These are phyloP conservation scores for Archips xylosteana DNA, from an alignment of 2,888 invertebrate genomes.

Conservation along the genomic window DNA sequence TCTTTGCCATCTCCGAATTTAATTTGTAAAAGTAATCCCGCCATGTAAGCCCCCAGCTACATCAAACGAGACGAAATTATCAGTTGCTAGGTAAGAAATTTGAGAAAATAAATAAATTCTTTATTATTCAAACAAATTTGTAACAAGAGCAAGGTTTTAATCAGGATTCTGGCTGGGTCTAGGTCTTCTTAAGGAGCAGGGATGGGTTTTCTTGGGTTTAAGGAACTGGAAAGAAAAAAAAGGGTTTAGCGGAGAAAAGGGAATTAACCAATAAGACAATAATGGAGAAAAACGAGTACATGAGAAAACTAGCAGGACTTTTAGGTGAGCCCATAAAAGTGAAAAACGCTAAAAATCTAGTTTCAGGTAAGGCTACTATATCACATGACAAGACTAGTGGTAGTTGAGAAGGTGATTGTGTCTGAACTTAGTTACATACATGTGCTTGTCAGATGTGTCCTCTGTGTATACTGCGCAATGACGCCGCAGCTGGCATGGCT, in stretches of 20 bases:
- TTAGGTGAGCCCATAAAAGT: no score
- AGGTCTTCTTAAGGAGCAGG: slow-evolving; percentile 18
- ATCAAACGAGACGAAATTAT: slow-evolving; percentile 12
- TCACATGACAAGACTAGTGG: no score
- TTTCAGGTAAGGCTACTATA: no score
- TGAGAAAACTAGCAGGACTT: no score
- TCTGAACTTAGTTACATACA: no score
- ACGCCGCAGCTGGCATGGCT: no score
- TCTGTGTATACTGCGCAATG: no score
- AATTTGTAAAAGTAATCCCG: slow-evolving; percentile 24
- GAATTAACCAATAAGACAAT: neutral
- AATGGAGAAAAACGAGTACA: neutral
- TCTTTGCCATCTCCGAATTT: slow-evolving; percentile 23
- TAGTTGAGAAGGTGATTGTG: no score
- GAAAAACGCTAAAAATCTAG: no score
- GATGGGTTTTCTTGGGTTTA: slow-evolving; percentile 8
- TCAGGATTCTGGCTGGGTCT: slow-evolving; percentile 21
- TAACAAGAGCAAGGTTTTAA: neutral
- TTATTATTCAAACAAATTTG: neutral
- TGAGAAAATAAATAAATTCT: neutral
- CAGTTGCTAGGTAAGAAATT: slow-evolving; percentile 6
- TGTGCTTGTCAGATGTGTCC: neutral
- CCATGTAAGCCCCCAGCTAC: slow-evolving; percentile 23
- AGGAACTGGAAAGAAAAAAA: slow-evolving; percentile 20
- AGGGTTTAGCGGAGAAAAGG: neutral